These are phyloP conservation scores for Platalea minor DNA, from an alignment of 2,797 vertebrate genomes.

Conservation along the genomic window DNA sequence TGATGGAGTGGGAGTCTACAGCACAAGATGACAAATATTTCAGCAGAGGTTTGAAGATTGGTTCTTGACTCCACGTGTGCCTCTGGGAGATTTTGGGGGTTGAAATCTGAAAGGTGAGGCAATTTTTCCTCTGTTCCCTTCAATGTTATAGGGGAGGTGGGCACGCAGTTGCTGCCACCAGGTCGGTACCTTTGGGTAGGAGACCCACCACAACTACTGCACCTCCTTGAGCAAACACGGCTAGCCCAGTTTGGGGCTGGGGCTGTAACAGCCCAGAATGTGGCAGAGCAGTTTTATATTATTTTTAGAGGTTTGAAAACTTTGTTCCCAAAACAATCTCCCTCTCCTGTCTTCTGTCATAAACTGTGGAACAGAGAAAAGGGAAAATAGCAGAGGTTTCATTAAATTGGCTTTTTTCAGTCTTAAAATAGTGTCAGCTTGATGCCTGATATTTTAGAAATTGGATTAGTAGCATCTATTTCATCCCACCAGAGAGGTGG, in stretches of 20 bases:
- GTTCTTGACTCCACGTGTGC: rapidly evolving
- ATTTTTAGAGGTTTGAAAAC: not conserved
- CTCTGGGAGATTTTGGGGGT: not conserved
- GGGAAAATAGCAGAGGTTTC: not conserved
- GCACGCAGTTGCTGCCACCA: rapidly evolving
- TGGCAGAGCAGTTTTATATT: not conserved
- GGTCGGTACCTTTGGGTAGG: too few relatives aligned
- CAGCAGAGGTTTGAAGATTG: not conserved
- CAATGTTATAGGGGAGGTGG: not conserved
- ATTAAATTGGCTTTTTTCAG: not conserved
- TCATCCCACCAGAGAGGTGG: not conserved
- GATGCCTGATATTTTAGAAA: not conserved
- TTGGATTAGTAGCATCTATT: not conserved
- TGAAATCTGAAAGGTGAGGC: not conserved
- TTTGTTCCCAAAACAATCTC: not conserved
- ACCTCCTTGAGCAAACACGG: not conserved
- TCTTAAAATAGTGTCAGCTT: not conserved
- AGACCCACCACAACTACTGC: not conserved
- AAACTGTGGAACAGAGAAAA: not conserved
- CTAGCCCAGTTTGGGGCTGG: not conserved
- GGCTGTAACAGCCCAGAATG: not conserved
- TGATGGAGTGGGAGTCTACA: rapidly evolving
- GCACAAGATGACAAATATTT: not conserved
- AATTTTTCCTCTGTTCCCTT: not conserved
- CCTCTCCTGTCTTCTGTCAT: not conserved